Percentiles rank a stretch among this genome's conserved stretches.
Evolutionary conservation across 2,113 vertebrate species (phyloP).

Genomic region (Misgurnus mizolepis): DNA sequence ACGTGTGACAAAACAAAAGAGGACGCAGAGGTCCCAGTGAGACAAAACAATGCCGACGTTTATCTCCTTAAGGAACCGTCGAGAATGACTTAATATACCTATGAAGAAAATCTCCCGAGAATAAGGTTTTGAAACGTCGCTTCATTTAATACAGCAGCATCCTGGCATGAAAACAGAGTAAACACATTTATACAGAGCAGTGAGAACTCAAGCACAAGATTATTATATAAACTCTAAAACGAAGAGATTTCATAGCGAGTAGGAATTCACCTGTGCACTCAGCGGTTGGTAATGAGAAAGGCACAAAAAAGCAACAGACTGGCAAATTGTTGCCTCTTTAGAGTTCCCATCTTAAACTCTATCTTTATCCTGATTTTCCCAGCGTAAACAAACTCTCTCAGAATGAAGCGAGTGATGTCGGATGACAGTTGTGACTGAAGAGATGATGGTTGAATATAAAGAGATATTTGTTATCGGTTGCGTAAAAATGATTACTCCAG

Average conservation of each 20-base stretch:
- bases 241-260: background rate
- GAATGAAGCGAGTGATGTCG: background rate
- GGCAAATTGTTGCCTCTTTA: conserved; percentile 20
- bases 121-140: conserved; percentile 6
- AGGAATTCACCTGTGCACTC: conserved; percentile 19
- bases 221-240: conserved; percentile 30
- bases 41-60: conserved; percentile 54
- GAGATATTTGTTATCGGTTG: background rate
- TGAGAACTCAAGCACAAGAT: conserved; percentile 25
- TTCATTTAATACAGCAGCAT: conserved; percentile 31
- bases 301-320: conserved; percentile 30
- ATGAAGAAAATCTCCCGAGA: conserved; percentile 16
- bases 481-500: conserved; percentile 15
- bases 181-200: conserved; percentile 15
- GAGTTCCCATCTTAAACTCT: conserved; percentile 3
- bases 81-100: conserved; percentile 28
- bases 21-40: conserved; percentile 51
- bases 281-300: conserved; percentile 28
- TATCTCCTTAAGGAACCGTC: conserved; percentile 63
- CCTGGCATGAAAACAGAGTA: conserved; percentile 6
- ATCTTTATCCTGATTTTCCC: background rate
- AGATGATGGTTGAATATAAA: background rate
- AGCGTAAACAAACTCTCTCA: background rate
- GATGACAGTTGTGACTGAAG: background rate
- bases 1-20: conserved; percentile 58